Evolutionary conservation across 1,140 invertebrate species (phyloP).

Genomic region (Mactra quadrangularis): DNA sequence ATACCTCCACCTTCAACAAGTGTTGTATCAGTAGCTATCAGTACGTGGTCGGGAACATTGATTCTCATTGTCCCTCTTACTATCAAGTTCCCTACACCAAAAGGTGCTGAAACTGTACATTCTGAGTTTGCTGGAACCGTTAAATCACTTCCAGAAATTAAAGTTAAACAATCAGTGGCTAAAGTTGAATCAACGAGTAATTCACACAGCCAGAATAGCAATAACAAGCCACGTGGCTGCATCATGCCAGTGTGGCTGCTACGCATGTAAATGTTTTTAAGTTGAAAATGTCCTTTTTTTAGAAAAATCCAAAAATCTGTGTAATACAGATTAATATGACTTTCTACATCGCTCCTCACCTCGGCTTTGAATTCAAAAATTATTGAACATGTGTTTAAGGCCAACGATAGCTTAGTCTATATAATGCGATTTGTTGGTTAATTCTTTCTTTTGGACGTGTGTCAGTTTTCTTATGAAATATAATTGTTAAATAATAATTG

Average conservation of each 20-base stretch:
- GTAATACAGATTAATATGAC: conserved; percentile 13
- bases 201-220: conserved; percentile 6
- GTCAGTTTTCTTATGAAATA: too few relatives aligned
- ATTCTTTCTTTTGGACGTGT: too few relatives aligned
- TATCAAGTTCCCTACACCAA: not conserved
- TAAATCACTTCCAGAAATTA: conserved; percentile 7
- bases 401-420: not conserved
- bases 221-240: not conserved
- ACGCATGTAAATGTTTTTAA: not conserved
- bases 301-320: not conserved
- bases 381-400: not conserved
- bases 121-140: conserved; percentile 7
- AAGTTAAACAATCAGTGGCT: not conserved
- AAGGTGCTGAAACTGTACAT: conserved; percentile 15
- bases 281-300: not conserved
- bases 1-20: conserved; percentile 17
- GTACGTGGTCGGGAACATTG: not conserved
- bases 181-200: not conserved
- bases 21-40: not conserved
- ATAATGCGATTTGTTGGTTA: conserved; percentile 2
- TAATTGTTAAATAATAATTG: too few relatives aligned
- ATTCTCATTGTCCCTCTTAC: conserved; percentile 26
- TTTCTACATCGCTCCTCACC: conserved; percentile 1
- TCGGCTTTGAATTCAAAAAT: not conserved
- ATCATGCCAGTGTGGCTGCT: not conserved